phyloP scores from a whole-genome alignment of 2,888 invertebrate species.

The Eupelmus urozonus region DNA sequence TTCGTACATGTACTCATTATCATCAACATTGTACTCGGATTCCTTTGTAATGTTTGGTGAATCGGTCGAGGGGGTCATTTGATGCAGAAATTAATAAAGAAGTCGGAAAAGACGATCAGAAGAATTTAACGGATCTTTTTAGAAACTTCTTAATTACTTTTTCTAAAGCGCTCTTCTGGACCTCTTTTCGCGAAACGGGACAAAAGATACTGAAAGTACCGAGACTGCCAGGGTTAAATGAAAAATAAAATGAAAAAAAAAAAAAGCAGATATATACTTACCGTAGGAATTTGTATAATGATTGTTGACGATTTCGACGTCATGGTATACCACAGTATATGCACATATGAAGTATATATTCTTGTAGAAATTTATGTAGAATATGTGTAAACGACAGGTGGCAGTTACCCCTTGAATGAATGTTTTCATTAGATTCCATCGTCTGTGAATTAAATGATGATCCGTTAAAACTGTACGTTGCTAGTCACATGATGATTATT shows the following conservation, averaged over 20 bases:
- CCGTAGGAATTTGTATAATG: constrained; percentile 5
- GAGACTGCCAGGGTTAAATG: constrained; percentile 39
- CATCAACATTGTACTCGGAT: constrained; percentile 16
- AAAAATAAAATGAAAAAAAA: constrained; percentile 2
- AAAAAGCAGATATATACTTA: constrained; percentile 12
- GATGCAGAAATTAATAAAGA: constrained; percentile 10
- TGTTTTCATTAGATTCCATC: constrained; percentile 1
- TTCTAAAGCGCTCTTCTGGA: not conserved
- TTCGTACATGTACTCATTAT: not conserved
- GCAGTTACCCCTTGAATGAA: constrained; percentile 18
- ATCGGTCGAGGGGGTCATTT: not conserved
- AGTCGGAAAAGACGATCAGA: not conserved
- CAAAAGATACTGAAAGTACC: constrained; percentile 27
- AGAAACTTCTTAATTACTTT: not conserved
- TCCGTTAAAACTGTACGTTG: constrained; percentile 39
- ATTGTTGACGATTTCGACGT: constrained; percentile 52
- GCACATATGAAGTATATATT: constrained; percentile 66
- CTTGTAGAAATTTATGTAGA: constrained; percentile 68
- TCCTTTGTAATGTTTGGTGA: constrained; percentile 6
- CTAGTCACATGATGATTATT: constrained; percentile 3
- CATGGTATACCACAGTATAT: constrained; percentile 56
- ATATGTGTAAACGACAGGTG: constrained; percentile 22
- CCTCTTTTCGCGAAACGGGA: constrained; percentile 5
- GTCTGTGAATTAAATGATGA: constrained; percentile 13
- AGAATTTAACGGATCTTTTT: not conserved